Evolutionary conservation across 2,113 vertebrate genomes (phyloP).

Genomic region (Jacana jacana): DNA sequence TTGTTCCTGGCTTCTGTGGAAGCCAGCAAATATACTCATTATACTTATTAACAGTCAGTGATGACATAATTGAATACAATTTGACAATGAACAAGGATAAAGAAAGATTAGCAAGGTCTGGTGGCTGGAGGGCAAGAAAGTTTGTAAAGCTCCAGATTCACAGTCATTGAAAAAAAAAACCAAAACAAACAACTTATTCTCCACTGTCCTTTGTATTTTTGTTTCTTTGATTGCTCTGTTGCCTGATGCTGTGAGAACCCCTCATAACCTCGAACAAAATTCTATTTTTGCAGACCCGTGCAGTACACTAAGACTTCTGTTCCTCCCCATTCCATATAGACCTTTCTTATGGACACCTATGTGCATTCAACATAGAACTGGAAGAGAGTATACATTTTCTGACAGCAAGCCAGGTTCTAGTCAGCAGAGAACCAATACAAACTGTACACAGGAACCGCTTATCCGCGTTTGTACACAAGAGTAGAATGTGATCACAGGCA

Average conservation of each 20-base stretch:
- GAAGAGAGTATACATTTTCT: not conserved
- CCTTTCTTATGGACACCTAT: not conserved
- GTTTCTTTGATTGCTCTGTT: not conserved
- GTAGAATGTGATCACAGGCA: not conserved
- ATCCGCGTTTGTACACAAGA: not conserved
- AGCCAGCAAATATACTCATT: not conserved
- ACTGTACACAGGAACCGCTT: not conserved
- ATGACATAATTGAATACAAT: not conserved
- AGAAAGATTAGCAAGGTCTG: not conserved
- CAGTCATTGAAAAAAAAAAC: not conserved
- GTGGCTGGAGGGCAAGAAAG: not conserved
- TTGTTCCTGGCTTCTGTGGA: not conserved
- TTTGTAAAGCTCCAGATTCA: not conserved
- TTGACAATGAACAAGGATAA: not conserved
- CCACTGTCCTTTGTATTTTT: not conserved
- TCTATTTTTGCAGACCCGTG: not conserved
- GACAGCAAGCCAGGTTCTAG: rapidly evolving
- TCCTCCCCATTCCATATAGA: not conserved
- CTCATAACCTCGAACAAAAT: not conserved
- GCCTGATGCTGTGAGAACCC: not conserved
- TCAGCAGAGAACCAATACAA: not conserved
- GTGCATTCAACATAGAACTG: not conserved
- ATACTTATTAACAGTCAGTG: not conserved
- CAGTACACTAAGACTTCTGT: not conserved
- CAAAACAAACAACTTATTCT: not conserved